Base-by-base conservation (phyloP, 2,797 vertebrate species). In the Pangasius krempfi region DNA sequence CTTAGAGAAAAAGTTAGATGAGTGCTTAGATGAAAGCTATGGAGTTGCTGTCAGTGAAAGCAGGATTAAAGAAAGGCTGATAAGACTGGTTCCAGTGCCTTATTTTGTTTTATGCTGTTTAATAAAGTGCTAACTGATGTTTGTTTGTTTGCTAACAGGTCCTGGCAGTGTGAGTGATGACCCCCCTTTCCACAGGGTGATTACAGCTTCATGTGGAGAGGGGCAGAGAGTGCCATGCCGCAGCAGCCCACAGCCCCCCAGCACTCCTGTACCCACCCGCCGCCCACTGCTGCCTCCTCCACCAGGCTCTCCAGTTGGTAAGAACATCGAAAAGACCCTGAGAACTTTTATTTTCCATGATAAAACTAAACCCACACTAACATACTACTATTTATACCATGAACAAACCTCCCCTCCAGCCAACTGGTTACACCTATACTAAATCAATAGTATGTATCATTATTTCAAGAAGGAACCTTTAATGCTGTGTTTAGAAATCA, bases 281-380 rank as follows among this genome's bases (percentile, higher is more conserved):
- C 97, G 96, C 92, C 97, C 96, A 92, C 95, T 99, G 90, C 97
- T 98, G 58, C 96, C 97, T 0, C 97, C 97, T 33, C 97, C 98
- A 0, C 97, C 97, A 91, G 93, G 96, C 85, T 95, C 96, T 73
- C 95, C 96, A 60, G 95, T 93, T 90, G 93, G 95, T 91, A 88
- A 83, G 83, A 62, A 22, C 30, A 70, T 30, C 20, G 56, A 33
- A 52, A 40, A 73, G 56, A 47, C 5, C 12, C 27, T 50, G n/a
- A 87, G 44, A n/a, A 37, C 25, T 47, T 52, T 50, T 47, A 44
- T 78, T 76, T 86, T 86, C 54, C 27, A 30, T 76, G 56, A 68
- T 50, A 33, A n/a, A 73, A 22, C 8, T 40, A 78, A 79, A 33
- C 44, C 12, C 56, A 44, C 37, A 82, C 56, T 40, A 66, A 47